phyloP scores from a whole-genome alignment of 2,888 invertebrate species.

The Oxycera nigricornis region DNA sequence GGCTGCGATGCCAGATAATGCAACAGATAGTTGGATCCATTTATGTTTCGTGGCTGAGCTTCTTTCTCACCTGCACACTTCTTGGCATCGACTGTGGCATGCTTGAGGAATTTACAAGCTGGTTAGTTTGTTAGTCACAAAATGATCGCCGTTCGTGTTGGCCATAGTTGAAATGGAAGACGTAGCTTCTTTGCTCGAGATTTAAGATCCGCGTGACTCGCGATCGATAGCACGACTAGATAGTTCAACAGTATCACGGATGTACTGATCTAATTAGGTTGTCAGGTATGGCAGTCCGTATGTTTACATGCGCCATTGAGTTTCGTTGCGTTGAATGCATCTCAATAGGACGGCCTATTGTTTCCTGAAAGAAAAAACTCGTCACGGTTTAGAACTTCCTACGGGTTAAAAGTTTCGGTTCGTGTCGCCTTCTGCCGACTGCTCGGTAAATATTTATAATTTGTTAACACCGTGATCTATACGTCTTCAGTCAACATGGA shows the following conservation, averaged over 20 bases:
- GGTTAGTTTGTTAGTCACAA: constrained; percentile 44
- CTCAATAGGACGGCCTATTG: neutral
- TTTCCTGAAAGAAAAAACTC: constrained; percentile 17
- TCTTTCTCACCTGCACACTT: constrained; percentile 27
- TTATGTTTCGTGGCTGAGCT: constrained; percentile 13
- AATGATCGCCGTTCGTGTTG: constrained; percentile 46
- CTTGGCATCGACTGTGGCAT: constrained; percentile 38
- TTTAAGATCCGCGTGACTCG: neutral
- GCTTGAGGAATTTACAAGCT: constrained; percentile 42
- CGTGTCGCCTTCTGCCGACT: too few species aligned
- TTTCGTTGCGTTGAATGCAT: neutral
- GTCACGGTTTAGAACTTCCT: constrained; percentile 11
- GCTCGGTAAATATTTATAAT: constrained; percentile 17
- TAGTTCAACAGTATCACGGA: neutral
- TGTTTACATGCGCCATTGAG: constrained; percentile 17
- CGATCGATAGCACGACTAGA: neutral
- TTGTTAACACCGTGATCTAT: neutral
- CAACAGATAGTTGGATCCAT: neutral
- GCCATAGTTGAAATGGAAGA: constrained; percentile 1
- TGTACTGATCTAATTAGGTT: constrained; percentile 16
- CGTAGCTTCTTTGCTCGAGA: neutral
- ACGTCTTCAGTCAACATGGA: neutral
- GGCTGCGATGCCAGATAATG: neutral
- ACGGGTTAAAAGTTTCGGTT: neutral
- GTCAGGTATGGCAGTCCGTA: neutral